phyloP scores from a whole-genome alignment of 2,113 vertebrate genomes.

The Oryzias curvinotus region DNA sequence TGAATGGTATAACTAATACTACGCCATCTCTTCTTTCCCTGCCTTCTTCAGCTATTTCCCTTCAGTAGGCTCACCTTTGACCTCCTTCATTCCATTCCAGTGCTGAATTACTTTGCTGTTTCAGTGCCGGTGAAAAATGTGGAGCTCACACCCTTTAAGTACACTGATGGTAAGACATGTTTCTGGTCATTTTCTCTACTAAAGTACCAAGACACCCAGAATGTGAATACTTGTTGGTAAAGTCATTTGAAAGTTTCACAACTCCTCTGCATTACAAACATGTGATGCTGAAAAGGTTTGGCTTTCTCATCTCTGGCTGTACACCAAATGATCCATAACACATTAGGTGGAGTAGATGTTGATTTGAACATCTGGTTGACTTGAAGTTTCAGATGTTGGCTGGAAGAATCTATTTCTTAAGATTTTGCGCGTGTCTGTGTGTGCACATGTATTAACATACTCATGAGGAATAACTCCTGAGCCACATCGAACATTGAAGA shows the following conservation, averaged over 20 bases:
- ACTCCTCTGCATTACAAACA: not conserved
- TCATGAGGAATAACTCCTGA: too few relatives aligned
- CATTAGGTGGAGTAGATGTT: constrained; percentile 21
- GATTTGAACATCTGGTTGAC: too few relatives aligned
- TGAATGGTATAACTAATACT: constrained; percentile 2
- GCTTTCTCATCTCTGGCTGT: not conserved
- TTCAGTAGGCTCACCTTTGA: constrained; percentile 65
- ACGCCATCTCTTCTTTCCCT: constrained; percentile 28
- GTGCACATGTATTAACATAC: not conserved
- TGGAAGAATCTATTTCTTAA: constrained; percentile 26
- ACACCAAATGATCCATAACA: constrained; percentile 3
- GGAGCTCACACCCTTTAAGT: constrained; percentile 27
- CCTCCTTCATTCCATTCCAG: constrained; percentile 66
- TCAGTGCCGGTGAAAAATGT: constrained; percentile 36
- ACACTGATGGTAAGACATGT: constrained; percentile 9
- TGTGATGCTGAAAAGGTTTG: not conserved
- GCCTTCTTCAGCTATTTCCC: constrained; percentile 51
- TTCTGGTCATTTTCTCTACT: constrained; percentile 13
- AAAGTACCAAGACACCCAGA: not conserved
- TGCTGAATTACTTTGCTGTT: constrained; percentile 61
- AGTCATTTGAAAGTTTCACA: not conserved
- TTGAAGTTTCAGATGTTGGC: constrained; percentile 32
- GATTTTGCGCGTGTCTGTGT: constrained; percentile 12
- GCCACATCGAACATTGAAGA: too few relatives aligned
- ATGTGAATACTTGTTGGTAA: constrained; percentile 1